Evolutionary conservation across 2,113 vertebrate genomes (phyloP), one percentile per base, ranked within the genome.

Genomic region (Beaufortia kweichowensis): DNA sequence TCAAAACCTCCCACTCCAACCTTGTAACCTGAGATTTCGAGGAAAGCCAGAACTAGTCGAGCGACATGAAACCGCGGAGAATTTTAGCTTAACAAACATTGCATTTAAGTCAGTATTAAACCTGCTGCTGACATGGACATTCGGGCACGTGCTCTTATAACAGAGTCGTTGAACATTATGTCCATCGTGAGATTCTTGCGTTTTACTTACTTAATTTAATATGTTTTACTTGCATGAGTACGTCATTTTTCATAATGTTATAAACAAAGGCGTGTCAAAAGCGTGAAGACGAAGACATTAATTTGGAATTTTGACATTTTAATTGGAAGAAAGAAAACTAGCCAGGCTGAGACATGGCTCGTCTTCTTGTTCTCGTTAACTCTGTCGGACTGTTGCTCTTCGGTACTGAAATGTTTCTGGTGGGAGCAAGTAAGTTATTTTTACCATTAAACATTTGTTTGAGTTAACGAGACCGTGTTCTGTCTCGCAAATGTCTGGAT

Each of bases 361-460:
- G 88, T 8, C 85, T 91, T 82, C 80, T 90, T 39, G 79, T 92
- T 76, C 66, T 87, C 76, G 53, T 93, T 76, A 92, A 92, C 89
- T 93, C 91, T 56, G 87, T 86, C 65, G 80, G 92, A 85, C 93
- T 97, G 91, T 92, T 98, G 91, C 93, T 96, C 85, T 92, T 96
- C 88, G 93, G 92, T 85, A 95, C 93, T 89, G 93, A 94, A 90
- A 88, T 95, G 88, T 94, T 95, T 84, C 88, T 95, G 75, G 95
- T 96, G 64, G 90, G 89, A 90, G 95, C 94, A 86, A 96, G 96
- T 98, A 90, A 96, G 95, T 94, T 64, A 60, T 29, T 50, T 35
- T 43, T 46, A 56, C 29, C 28, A 28, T 71, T 2, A 46, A 46
- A 46, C 11, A 46, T 21, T 72, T 57, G 4, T 24, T 4, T 41